Percentiles rank a stretch among this genome's conserved stretches.
Evolutionary conservation across 2,797 vertebrate genomes (phyloP).

Genomic region (Jordanella pulchra): DNA sequence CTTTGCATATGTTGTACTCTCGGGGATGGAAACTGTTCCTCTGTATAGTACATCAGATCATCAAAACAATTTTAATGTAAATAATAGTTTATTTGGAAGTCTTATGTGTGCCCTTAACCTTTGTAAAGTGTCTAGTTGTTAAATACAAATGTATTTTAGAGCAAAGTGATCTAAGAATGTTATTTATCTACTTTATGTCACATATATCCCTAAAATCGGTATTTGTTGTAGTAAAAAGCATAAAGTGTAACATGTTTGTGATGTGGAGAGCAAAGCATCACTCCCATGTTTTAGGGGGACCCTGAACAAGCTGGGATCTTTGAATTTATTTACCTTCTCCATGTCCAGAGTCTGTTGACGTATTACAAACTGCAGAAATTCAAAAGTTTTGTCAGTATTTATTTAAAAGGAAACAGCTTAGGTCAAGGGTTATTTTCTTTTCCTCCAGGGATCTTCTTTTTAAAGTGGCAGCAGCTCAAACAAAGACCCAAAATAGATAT

Average conservation of each 20-base stretch:
- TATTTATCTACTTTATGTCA: neutral
- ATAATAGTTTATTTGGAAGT: conserved; percentile 20
- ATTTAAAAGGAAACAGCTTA: conserved; percentile 54
- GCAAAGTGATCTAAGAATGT: conserved; percentile 7
- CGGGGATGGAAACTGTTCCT: conserved; percentile 20
- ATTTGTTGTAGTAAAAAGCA: neutral
- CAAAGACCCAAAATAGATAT: conserved; percentile 68
- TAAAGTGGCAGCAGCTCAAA: conserved; percentile 54
- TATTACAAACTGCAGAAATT: conserved; percentile 48
- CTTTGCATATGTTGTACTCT: conserved; percentile 18
- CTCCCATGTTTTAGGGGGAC: conserved; percentile 40
- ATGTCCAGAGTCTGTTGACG: conserved; percentile 50
- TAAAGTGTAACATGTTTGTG: conserved; percentile 1
- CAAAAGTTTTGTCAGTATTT: conserved; percentile 42
- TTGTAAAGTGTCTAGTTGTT: neutral
- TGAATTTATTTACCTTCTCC: conserved; percentile 47
- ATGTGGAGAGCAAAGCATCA: conserved; percentile 18
- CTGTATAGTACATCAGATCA: conserved; percentile 24
- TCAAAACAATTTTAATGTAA: conserved; percentile 29
- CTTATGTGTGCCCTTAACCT: conserved; percentile 22
- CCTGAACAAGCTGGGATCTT: conserved; percentile 55
- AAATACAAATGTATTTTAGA: conserved; percentile 3
- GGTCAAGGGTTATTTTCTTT: conserved; percentile 55
- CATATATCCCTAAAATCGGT: neutral
- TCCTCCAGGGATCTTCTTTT: conserved; percentile 5